Evolutionary conservation across 1,140 invertebrate species (phyloP), one percentile per base, ranked within the genome.

Genomic region (Bombus polaris): DNA sequence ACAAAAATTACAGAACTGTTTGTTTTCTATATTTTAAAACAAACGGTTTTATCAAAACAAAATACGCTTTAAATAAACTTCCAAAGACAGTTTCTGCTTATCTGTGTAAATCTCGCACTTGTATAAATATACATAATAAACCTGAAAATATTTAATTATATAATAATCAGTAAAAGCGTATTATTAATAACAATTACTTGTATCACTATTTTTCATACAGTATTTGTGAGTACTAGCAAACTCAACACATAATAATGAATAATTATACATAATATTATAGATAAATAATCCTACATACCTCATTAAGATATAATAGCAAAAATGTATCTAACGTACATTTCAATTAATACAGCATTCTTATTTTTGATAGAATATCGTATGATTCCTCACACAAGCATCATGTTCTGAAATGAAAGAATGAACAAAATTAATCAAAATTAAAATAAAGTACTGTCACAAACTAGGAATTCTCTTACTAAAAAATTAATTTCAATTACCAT

Each of bases 61-160:
- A 83, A 77, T 74, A n/a, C 10, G 2, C 1, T 37, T 62, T 66
- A 65, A 77, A 83, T 75, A 82, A 74, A 35, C 25, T 39, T 83
- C 35, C 18, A 39, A 57, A 66, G 9, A 47, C 10, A 28, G 32
- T 39, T 13, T 0, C 15, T 9, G 15, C 12, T 37, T 65, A 39
- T 44, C 15, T 35, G 3, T 28, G 32, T 57, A 70, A 59, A 28
- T 8, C 15, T 68, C 13, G 25, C 13, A 68, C 12, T 77, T 77
- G 8, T 28, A 57, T 47, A 35, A 83, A 78, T 57, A 53, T 83
- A 70, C 22, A 3, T 73, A 44, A 32, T 18, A 57, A 68, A 70
- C 6, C 37, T 35, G 25, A 77, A 78, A 22, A 18, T 8, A 28
- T 80, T 28, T 22, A n/a, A 81, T 70, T 39, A 57, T 13, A 81